Evolutionary conservation across 2,797 vertebrate species (phyloP).

Genomic region (Melanogrammus aeglefinus): DNA sequence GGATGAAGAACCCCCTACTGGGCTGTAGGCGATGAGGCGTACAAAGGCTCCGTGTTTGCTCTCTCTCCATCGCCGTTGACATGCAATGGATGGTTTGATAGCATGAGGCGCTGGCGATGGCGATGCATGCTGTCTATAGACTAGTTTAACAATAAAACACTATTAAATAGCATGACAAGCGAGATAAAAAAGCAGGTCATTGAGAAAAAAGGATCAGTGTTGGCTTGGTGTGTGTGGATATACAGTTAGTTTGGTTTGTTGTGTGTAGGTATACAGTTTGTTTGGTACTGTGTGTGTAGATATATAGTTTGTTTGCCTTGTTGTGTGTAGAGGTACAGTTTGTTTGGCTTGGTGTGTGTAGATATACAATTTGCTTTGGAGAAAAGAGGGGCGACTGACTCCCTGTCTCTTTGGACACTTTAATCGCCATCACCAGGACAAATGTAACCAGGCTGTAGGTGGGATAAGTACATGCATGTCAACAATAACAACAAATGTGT

Average conservation of each 20-base stretch:
- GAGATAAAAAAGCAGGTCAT: background rate
- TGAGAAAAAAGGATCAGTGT: no score
- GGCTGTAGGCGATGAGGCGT: background rate
- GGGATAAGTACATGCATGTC: conserved; percentile 1
- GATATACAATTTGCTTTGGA: background rate
- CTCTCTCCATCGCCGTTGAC: background rate
- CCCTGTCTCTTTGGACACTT: background rate
- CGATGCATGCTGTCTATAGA: background rate
- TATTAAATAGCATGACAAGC: background rate
- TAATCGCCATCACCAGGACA: background rate
- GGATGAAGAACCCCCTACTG: background rate
- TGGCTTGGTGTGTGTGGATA: background rate
- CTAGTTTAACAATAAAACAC: background rate
- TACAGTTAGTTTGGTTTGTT: background rate
- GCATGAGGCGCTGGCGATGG: no score
- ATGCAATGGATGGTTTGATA: background rate
- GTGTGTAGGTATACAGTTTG: background rate
- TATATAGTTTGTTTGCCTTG: background rate
- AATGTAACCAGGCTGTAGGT: background rate
- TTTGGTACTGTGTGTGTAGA: background rate
- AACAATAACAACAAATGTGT: background rate
- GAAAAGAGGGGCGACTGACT: background rate
- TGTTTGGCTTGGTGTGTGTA: background rate
- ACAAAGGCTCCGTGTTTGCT: background rate
- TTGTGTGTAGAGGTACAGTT: background rate